Evolutionary conservation across 2,888 invertebrate genomes (phyloP).

Genomic region (Anaspis maculata): DNA sequence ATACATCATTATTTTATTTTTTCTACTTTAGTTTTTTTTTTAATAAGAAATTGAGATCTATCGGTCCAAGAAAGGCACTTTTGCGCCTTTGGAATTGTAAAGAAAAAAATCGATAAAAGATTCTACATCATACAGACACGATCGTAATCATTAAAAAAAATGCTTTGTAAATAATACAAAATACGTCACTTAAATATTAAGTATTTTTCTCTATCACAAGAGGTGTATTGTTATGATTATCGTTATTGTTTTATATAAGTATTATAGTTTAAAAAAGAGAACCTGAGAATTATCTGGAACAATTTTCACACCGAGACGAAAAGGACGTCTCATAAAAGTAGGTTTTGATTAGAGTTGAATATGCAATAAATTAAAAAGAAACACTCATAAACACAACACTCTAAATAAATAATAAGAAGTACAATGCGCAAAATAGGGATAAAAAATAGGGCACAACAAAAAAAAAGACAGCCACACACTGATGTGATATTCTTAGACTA

Average conservation of each 20-base stretch:
- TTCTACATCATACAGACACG: slow-evolving; percentile 15
- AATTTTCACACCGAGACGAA: slow-evolving; percentile 8
- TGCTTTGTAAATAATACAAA: no score
- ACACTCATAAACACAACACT: slow-evolving; percentile 19
- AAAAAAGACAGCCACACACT: no score
- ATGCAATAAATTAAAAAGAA: slow-evolving; percentile 4
- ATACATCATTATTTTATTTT: no score
- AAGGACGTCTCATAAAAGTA: no score
- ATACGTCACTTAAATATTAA: slow-evolving; percentile 39
- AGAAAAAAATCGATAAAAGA: slow-evolving; percentile 17
- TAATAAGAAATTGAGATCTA: slow-evolving; percentile 32
- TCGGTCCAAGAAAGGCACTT: slow-evolving; percentile 15
- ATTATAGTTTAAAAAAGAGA: slow-evolving; percentile 12
- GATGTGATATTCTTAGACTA: no score
- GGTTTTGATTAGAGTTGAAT: no score
- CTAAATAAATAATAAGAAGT: slow-evolving; percentile 19
- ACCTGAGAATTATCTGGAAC: slow-evolving; percentile 15
- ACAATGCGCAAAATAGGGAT: no score
- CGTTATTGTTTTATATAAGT: no score
- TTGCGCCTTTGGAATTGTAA: no score
- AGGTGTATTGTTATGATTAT: slow-evolving; percentile 21
- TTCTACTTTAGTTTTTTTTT: no score
- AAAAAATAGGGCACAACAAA: no score
- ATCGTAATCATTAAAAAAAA: no score
- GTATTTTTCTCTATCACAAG: slow-evolving; percentile 37